Evolutionary conservation across 2,113 vertebrate genomes (phyloP), one percentile per base, ranked within the genome.

Genomic region (Phainopepla nitens): DNA sequence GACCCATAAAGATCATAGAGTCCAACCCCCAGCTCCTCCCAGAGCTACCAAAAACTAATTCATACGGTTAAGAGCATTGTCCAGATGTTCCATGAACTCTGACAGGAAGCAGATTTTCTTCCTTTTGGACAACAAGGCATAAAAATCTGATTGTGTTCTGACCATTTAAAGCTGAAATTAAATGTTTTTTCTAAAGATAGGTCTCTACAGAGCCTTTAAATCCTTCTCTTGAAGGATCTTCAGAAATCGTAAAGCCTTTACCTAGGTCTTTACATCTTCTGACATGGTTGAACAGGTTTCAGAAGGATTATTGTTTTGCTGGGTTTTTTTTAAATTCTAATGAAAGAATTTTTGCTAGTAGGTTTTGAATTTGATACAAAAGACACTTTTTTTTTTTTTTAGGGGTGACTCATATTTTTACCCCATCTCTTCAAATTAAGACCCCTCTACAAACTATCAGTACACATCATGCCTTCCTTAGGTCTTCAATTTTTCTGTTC

Each of bases 21-120:
- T 47, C 29, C 19, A 58, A 28, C 16, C n/a, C 27, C 13, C 22
- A 70, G 11, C 13, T 85, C 7, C 44, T 53, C 5, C 5, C 39
- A 68, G 29, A 25, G 20, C 16, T 58, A 79, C 25, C 33, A 62
- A 29, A 73, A 64, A 29, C 10, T 41, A 76, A 71, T 21, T 19
- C 39, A 17, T 68, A 2, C 13, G 17, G 44, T 20, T 53, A 27
- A 39, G 7, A 51, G 2, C 61, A 53, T 80, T 0, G 0, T 57
- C 54, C 42, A 82, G 42, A 53, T 24, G 25, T 7, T 69, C 11
- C 3, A 2, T 60, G 18, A 61, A 41, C 41, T 85, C 45, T 56
- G 35, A 61, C 4, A 71, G 22, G 21, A 61, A 82, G 45, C 4
- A 56, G 6, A 17, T 72, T 94, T 69, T 69, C 33, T 87, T 9